phyloP scores from a whole-genome alignment of 2,888 invertebrate species.

The Sisyra terminalis region DNA sequence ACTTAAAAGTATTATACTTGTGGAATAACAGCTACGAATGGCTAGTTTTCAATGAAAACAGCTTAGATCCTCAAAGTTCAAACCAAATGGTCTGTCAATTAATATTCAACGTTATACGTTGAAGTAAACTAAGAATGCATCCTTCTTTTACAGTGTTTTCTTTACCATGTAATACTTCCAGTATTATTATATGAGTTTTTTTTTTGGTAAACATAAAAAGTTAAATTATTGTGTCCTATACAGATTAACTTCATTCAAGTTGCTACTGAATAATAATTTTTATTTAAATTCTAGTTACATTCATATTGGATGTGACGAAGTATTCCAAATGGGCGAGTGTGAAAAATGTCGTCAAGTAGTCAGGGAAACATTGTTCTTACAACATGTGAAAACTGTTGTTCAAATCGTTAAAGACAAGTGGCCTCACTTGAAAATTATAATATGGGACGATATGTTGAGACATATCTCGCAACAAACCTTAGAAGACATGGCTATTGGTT shows the following conservation, averaged over 20 bases:
- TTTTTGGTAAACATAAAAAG: too few relatives aligned
- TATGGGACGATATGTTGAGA: conserved; percentile 72
- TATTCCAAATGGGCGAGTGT: conserved; percentile 53
- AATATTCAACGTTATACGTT: too few relatives aligned
- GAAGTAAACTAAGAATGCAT: too few relatives aligned
- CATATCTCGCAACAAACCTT: conserved; percentile 40
- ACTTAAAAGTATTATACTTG: too few relatives aligned
- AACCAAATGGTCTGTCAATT: too few relatives aligned
- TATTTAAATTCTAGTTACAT: conserved; percentile 26
- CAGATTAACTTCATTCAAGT: background rate
- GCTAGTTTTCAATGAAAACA: too few relatives aligned
- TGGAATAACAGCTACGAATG: too few relatives aligned
- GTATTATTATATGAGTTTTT: too few relatives aligned
- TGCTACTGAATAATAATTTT: background rate
- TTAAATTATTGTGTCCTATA: too few relatives aligned
- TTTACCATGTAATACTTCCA: too few relatives aligned
- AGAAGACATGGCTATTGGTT: conserved; percentile 42
- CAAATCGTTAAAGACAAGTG: conserved; percentile 39
- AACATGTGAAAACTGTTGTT: conserved; percentile 42
- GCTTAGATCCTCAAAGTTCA: too few relatives aligned
- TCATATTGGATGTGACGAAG: conserved; percentile 63
- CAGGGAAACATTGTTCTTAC: conserved; percentile 39
- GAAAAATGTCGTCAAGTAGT: conserved; percentile 34
- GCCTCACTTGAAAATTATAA: conserved; percentile 40
- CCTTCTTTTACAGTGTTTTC: too few relatives aligned